Percentiles rank a stretch among this genome's conserved stretches.
Conservation (phyloP, 2,797 vertebrate genomes). For the Prionace glauca region DNA sequence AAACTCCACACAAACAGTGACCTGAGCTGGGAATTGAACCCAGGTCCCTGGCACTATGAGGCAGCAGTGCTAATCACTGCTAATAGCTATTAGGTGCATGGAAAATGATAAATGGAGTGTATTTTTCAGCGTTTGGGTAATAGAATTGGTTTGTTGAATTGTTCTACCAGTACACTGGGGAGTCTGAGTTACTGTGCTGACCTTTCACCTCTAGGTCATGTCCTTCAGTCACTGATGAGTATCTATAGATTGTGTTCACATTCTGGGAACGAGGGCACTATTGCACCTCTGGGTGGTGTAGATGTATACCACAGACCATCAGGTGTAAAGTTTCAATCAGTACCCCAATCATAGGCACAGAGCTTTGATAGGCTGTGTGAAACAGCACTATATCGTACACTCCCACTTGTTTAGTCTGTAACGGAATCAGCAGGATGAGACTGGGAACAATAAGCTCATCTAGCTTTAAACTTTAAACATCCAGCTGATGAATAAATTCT, state of each 20-base stretch:
- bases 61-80: no score
- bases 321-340: background rate
- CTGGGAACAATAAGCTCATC: background rate
- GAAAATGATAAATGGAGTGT: background rate
- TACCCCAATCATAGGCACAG: background rate
- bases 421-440: background rate
- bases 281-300: background rate
- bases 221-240: background rate
- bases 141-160: background rate
- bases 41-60: no score
- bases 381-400: background rate
- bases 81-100: background rate
- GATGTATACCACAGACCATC: background rate
- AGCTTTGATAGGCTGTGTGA: no score
- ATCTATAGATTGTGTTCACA: background rate
- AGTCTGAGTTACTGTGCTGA: background rate
- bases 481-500: background rate
- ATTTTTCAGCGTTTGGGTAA: background rate
- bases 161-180: background rate
- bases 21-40: no score
- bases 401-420: background rate
- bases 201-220: no score
- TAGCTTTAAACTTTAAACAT: background rate
- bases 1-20: no score
- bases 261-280: background rate